Percentiles rank a stretch among this genome's conserved stretches.
Conservation (phyloP, 1,140 invertebrate species). For the Varroa destructor region DNA sequence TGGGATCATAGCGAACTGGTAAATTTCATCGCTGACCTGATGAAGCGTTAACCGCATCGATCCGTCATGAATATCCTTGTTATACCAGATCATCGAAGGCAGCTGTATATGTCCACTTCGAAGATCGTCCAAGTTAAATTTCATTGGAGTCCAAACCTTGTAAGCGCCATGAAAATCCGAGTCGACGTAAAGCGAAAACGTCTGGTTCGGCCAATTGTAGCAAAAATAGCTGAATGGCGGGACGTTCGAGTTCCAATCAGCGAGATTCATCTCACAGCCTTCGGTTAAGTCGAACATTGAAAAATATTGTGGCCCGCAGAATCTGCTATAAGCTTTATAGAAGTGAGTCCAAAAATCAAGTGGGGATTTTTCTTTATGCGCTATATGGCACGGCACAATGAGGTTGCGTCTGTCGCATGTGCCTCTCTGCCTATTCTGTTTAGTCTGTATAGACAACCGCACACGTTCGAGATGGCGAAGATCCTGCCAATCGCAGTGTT, state of each 20-base stretch:
- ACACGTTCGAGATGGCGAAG: no score
- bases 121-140: not conserved
- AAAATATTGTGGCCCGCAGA: constrained; percentile 3
- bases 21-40: not conserved
- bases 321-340: not conserved
- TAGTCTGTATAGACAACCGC: no score
- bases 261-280: not conserved
- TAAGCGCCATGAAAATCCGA: not conserved
- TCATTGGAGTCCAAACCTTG: not conserved
- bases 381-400: no score
- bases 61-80: not conserved
- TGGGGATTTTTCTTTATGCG: not conserved
- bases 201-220: not conserved
- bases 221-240: constrained; percentile 16
- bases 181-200: constrained; percentile 1
- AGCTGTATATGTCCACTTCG: not conserved
- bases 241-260: not conserved
- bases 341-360: not conserved
- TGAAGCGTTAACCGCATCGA: not conserved
- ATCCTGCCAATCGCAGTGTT: no score
- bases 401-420: no score
- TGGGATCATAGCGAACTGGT: constrained; percentile 13
- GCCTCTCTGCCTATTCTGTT: no score
- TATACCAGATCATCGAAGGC: not conserved
- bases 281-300: constrained; percentile 10